Evolutionary conservation across 2,888 invertebrate genomes (phyloP).

Genomic region (Bombylius discolor): DNA sequence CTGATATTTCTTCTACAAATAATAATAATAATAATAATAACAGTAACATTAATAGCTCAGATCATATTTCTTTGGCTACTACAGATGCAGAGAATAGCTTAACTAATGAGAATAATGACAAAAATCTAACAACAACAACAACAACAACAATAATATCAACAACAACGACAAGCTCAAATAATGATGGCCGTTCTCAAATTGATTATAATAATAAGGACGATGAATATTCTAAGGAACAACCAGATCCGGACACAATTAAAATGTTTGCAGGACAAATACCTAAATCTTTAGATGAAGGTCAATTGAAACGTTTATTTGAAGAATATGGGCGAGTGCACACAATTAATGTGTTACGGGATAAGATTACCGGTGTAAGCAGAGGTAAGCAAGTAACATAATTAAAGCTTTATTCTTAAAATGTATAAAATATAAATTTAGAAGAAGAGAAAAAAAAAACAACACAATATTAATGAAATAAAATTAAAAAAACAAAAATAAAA

Average conservation of each 20-base stretch:
- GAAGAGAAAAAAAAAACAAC: no score
- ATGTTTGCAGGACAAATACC: constrained; percentile 99
- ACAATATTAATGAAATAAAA: no score
- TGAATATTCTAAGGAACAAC: constrained; percentile 48
- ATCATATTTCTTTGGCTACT: no score
- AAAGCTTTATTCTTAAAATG: neutral
- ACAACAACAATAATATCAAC: neutral
- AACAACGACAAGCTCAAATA: neutral
- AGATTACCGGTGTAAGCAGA: constrained; percentile 91
- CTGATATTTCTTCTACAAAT: neutral
- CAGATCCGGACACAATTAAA: constrained; percentile 94
- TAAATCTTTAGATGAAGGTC: constrained; percentile 90
- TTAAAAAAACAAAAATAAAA: neutral
- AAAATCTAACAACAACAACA: neutral
- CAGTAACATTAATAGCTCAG: neutral
- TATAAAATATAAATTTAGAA: neutral
- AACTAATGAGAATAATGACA: neutral
- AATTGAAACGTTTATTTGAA: constrained; percentile 87
- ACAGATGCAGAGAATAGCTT: no score
- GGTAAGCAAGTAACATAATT: constrained; percentile 47
- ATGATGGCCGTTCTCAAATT: neutral
- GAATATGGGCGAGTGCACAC: constrained; percentile 93
- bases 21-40: neutral
- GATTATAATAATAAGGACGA: neutral
- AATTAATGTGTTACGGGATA: constrained; percentile 95